A percentile compares a stretch with the other conserved stretches of the same genome.
Evolutionary conservation across 2,888 invertebrate genomes (phyloP).

Genomic region (Eretmocerus hayati): DNA sequence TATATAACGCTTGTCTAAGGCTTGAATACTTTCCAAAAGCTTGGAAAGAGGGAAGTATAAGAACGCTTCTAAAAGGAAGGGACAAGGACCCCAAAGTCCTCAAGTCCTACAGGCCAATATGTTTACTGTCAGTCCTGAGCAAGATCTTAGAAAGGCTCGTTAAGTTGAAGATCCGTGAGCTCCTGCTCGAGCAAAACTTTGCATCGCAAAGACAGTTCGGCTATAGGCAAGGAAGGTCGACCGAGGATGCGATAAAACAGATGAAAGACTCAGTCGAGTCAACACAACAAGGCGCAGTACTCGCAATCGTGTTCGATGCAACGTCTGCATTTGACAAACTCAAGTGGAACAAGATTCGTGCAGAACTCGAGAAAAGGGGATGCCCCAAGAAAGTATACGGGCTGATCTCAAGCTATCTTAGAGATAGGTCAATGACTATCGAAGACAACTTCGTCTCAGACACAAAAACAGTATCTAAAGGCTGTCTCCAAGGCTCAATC

Average conservation of each 20-base stretch:
- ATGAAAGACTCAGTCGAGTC: constrained; percentile 2
- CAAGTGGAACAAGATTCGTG: constrained; percentile 18
- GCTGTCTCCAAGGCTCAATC: constrained; percentile 1
- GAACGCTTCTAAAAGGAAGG: not conserved
- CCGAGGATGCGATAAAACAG: constrained; percentile 18
- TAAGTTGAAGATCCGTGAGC: not conserved
- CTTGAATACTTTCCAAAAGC: not conserved
- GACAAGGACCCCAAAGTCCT: not conserved
- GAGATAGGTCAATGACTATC: not conserved
- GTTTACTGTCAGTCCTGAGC: not conserved
- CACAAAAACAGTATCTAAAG: not conserved
- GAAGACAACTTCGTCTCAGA: not conserved
- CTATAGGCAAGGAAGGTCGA: constrained; percentile 8
- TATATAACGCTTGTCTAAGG: not conserved
- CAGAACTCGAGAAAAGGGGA: not conserved
- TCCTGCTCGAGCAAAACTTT: not conserved
- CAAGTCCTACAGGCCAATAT: constrained; percentile 10
- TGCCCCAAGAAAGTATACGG: constrained; percentile 18
- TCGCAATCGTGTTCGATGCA: constrained; percentile 21
- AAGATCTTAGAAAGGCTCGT: constrained; percentile 17
- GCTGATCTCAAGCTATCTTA: constrained; percentile 10
- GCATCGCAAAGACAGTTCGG: constrained; percentile 15
- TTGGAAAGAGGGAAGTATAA: not conserved
- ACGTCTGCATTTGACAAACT: constrained; percentile 22
- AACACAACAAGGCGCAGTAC: not conserved